phyloP scores from a whole-genome alignment of 2,113 vertebrate genomes.

The Oncorhynchus gorbuscha region DNA sequence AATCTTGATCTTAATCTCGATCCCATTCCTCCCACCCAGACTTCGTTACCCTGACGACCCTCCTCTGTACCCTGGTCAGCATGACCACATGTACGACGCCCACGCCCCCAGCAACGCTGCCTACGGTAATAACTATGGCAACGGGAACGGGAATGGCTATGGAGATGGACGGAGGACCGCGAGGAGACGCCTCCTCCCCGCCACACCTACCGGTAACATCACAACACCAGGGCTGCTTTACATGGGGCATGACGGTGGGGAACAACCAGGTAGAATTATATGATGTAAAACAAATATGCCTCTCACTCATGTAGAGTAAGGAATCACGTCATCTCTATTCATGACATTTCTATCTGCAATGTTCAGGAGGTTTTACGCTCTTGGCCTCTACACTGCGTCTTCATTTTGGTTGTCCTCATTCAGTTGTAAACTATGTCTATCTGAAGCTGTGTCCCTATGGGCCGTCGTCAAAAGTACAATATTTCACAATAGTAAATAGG shows the following conservation, averaged over 20 bases:
- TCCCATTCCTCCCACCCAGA: slow-evolving; percentile 26
- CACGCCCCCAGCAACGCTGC: slow-evolving; percentile 24
- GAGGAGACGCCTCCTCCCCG: slow-evolving; percentile 80
- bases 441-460: too few relatives aligned
- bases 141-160: slow-evolving; percentile 47
- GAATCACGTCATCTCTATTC: too few relatives aligned
- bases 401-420: background rate
- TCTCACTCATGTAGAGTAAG: too few relatives aligned
- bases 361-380: too few relatives aligned
- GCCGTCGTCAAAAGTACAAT: background rate
- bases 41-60: slow-evolving; percentile 52
- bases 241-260: too few relatives aligned
- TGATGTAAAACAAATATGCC: too few relatives aligned
- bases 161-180: slow-evolving; percentile 61
- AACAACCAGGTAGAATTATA: too few relatives aligned
- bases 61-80: slow-evolving; percentile 36
- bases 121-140: slow-evolving; percentile 54
- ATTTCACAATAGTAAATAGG: background rate
- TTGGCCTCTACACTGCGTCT: too few relatives aligned
- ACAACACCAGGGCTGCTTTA: too few relatives aligned
- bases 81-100: slow-evolving; percentile 46
- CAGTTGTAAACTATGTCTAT: too few relatives aligned
- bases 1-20: too few relatives aligned
- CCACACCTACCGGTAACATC: slow-evolving; percentile 79
- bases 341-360: too few relatives aligned